Evolutionary conservation across 2,113 vertebrate genomes (phyloP).

Genomic region (Syrmaticus mikado): DNA sequence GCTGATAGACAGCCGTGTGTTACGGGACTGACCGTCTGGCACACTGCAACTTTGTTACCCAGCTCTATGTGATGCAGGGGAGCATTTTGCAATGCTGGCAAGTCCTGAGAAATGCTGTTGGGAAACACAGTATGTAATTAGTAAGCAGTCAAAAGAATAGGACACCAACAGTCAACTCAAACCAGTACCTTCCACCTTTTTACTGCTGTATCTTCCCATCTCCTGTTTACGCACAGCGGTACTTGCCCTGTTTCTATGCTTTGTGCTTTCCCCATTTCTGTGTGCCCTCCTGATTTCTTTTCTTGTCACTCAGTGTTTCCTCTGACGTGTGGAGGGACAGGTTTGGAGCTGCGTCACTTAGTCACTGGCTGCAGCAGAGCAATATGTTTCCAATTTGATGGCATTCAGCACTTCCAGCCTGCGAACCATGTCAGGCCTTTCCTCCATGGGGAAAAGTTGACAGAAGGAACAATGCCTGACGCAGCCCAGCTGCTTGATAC

Average conservation of each 20-base stretch:
- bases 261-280: background rate
- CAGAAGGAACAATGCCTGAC: background rate
- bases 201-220: background rate
- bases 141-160: background rate
- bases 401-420: background rate
- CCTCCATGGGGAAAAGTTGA: background rate
- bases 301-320: background rate
- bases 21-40: background rate
- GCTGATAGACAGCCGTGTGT: background rate
- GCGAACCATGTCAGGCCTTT: background rate
- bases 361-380: background rate
- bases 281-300: background rate
- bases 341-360: accelerated
- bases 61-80: accelerated
- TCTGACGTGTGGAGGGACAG: background rate
- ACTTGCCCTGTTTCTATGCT: background rate
- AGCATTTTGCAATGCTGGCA: background rate
- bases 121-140: background rate
- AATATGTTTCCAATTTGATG: background rate
- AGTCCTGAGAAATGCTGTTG: background rate
- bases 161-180: background rate
- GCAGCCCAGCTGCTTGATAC: background rate
- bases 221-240: background rate
- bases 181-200: background rate
- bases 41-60: background rate